These are phyloP conservation scores for Calliphora vicina DNA, from an alignment of 1,140 invertebrate species.

Conservation along the genomic window DNA sequence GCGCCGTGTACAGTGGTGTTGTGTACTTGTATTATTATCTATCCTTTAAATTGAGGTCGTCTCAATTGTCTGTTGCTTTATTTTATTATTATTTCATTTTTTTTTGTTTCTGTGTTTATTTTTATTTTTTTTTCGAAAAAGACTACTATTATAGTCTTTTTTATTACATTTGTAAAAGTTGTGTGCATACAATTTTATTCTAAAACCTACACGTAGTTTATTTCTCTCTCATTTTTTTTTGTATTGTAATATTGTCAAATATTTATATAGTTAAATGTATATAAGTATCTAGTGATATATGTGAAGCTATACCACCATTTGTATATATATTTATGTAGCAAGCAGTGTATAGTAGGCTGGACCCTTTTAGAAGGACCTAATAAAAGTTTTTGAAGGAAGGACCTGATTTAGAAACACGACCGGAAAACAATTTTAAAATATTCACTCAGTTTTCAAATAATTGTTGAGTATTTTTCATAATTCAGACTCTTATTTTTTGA, in stretches of 20 bases:
- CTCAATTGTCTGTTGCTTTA: slow-evolving; percentile 16
- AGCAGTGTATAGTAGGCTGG: neutral
- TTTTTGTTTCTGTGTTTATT: neutral
- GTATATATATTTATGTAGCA: too few relatives aligned
- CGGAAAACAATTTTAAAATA: too few relatives aligned
- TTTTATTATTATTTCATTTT: slow-evolving; percentile 10
- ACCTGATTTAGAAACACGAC: too few relatives aligned
- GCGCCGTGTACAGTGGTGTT: neutral
- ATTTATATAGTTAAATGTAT: neutral
- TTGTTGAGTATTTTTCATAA: too few relatives aligned
- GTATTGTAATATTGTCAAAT: neutral
- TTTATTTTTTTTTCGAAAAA: neutral
- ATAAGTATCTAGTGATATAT: neutral
- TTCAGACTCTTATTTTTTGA: too few relatives aligned
- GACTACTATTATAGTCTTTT: neutral
- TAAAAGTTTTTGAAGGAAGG: too few relatives aligned
- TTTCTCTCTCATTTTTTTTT: neutral
- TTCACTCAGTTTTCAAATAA: too few relatives aligned
- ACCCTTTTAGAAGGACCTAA: too few relatives aligned
- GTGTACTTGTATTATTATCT: neutral
- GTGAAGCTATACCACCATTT: neutral
- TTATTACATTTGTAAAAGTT: neutral
- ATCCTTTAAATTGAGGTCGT: neutral
- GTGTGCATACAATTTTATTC: neutral
- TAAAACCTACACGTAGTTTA: slow-evolving; percentile 3